Evolutionary conservation across 2,113 vertebrate genomes (phyloP), one percentile per base, ranked within the genome.

Genomic region (Menidia beryllina): DNA sequence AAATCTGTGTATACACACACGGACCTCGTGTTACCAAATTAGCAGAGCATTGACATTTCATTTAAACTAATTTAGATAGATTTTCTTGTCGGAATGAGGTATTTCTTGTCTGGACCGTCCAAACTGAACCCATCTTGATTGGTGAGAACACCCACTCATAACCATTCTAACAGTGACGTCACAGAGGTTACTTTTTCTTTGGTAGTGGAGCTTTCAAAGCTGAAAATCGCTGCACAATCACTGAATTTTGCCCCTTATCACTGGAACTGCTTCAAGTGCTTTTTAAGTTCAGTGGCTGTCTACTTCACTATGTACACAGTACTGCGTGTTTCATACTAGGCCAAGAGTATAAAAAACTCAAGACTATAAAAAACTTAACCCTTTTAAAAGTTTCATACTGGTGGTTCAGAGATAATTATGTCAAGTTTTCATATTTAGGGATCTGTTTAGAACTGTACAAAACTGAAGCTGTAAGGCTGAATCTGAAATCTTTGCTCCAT

Each of bases 1-100:
- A 61, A 53, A 80, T 75, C 45, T 19, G n/a, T 41, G 39, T 21
- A 23, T 10, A 60, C 12, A 12, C 25, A 51, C 27, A 52, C 25
- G 20, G 30, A 43, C n/a, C 14, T 19, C 52, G 19, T 19, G 8
- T 19, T 19, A 43, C 41, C 19, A 17, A 43, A 5, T 17, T 43
- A 30, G 30, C 4, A 30, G 30, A 30, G 8, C 8, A 30, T 8
- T 5, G 13, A 23, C n/a, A 43, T 12, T 12, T 12, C 3, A 14
- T 41, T 43, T 43, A 6, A 43, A 43, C 15, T 43, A 43, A 4
- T 41, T 3, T 4, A 41, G 39, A 14, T 41, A 54, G 27, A 54
- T 10, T 34, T 30, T n/a, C n/a, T n/a, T n/a, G n/a, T n/a, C 5
- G 27, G 14, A 6, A 53, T 27, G 15, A 27, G 13, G 19, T 13